Conservation (phyloP, 2,113 vertebrate genomes). For the Pica pica region DNA sequence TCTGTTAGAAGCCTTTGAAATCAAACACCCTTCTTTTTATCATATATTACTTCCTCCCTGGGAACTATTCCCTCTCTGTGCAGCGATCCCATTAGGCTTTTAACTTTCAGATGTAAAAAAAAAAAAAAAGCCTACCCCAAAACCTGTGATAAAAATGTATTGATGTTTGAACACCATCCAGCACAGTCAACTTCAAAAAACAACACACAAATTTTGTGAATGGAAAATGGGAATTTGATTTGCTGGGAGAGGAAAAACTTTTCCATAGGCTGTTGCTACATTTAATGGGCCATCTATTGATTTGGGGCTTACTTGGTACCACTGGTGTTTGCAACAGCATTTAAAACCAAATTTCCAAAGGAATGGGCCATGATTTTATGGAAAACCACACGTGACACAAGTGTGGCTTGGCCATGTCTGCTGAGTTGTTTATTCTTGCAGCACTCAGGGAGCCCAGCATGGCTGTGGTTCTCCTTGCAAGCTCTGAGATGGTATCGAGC, state of each 20-base stretch:
- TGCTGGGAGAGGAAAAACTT: background rate
- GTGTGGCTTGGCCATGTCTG: background rate
- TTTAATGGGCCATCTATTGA: background rate
- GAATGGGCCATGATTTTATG: background rate
- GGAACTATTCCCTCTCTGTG: conserved; percentile 54
- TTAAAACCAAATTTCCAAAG: background rate
- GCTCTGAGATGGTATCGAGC: background rate
- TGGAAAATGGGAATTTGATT: background rate
- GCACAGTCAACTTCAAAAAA: conserved; percentile 21
- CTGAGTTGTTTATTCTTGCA: background rate
- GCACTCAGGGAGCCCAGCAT: background rate
- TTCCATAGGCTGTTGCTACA: background rate
- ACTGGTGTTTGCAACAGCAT: background rate
- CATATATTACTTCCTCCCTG: conserved; percentile 66
- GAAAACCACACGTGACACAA: background rate
- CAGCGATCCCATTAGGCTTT: conserved; percentile 59
- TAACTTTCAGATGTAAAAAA: conserved; percentile 53
- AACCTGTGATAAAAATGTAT: conserved; percentile 64
- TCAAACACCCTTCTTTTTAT: conserved; percentile 66
- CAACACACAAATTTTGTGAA: background rate
- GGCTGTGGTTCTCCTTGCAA: background rate
- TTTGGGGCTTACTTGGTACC: background rate
- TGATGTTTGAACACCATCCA: conserved; percentile 67
- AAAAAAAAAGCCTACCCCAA: background rate
- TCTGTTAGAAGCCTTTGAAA: conserved; percentile 71